Conservation (phyloP, 1,140 invertebrate genomes). For the Drosophila parvula region DNA sequence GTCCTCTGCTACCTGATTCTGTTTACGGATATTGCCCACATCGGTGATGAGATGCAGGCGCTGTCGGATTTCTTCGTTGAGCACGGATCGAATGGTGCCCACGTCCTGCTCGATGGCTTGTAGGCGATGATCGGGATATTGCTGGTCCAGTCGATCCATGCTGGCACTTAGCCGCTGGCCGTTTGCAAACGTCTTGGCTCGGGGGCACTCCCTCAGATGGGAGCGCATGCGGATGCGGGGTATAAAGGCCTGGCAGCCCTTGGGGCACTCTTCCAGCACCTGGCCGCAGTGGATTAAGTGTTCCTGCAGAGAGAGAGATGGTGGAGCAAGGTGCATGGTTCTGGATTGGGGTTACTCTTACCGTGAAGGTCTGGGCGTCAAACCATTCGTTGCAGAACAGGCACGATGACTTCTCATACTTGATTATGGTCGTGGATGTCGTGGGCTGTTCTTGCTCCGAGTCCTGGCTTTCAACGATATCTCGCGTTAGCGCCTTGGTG, state of each 20-base stretch:
- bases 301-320: slow-evolving; percentile 76
- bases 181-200: slow-evolving; percentile 49
- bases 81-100: slow-evolving; percentile 69
- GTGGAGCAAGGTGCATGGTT: background rate
- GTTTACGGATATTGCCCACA: slow-evolving; percentile 79
- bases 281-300: slow-evolving; percentile 88
- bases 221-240: slow-evolving; percentile 86
- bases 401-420: slow-evolving; percentile 85
- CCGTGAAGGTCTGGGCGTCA: slow-evolving; percentile 86
- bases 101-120: slow-evolving; percentile 77
- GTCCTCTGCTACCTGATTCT: slow-evolving; percentile 81
- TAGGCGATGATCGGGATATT: slow-evolving; percentile 65
- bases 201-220: slow-evolving; percentile 86
- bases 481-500: slow-evolving; percentile 15
- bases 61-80: slow-evolving; percentile 82
- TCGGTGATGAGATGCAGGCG: slow-evolving; percentile 80
- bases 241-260: slow-evolving; percentile 88
- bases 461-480: slow-evolving; percentile 13
- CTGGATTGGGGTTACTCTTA: slow-evolving; percentile 30
- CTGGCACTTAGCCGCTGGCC: slow-evolving; percentile 52
- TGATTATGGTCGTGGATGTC: slow-evolving; percentile 75
- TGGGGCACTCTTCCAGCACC: slow-evolving; percentile 88
- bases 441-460: slow-evolving; percentile 33
- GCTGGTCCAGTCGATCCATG: slow-evolving; percentile 66
- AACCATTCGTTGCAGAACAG: slow-evolving; percentile 88